Conservation (phyloP, 2,888 invertebrate genomes). For the Halictus quadricinctus region DNA sequence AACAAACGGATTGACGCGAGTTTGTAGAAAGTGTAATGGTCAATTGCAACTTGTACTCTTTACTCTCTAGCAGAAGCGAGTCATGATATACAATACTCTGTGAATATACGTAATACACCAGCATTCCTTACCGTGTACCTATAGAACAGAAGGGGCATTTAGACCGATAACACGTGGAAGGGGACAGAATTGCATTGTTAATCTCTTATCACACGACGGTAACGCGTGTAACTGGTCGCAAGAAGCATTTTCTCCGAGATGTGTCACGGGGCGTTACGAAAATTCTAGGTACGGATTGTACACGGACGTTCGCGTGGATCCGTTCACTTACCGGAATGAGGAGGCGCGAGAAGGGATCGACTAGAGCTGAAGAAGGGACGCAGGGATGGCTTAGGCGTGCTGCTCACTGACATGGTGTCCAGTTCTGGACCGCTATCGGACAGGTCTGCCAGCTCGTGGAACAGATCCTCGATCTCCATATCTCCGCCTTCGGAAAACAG, state of each 20-base stretch:
- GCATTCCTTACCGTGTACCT: conserved; percentile 58
- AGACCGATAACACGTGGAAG: conserved; percentile 15
- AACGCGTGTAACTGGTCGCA: conserved; percentile 23
- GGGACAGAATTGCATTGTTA: neutral
- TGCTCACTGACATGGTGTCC: conserved; percentile 98
- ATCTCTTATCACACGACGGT: conserved; percentile 13
- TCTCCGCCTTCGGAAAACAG: conserved; percentile 85
- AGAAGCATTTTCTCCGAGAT: conserved; percentile 14
- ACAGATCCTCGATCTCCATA: conserved; percentile 95
- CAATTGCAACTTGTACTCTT: conserved; percentile 36
- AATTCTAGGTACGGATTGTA: conserved; percentile 25
- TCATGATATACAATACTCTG: conserved; percentile 35
- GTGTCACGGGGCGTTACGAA: conserved; percentile 20
- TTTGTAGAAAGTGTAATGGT: conserved; percentile 45
- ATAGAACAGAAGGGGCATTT: conserved; percentile 37
- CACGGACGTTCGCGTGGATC: conserved; percentile 2
- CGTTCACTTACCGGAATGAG: conserved; percentile 77
- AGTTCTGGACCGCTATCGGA: conserved; percentile 97
- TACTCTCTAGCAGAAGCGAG: conserved; percentile 58
- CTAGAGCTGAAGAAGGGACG: conserved; percentile 97
- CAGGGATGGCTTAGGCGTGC: conserved; percentile 97
- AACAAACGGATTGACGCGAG: neutral
- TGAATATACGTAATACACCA: conserved; percentile 30
- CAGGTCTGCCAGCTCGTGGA: conserved; percentile 97
- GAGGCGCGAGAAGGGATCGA: conserved; percentile 86